phyloP scores from a whole-genome alignment of 2,888 invertebrate species.

The Erpobdella octoculata region DNA sequence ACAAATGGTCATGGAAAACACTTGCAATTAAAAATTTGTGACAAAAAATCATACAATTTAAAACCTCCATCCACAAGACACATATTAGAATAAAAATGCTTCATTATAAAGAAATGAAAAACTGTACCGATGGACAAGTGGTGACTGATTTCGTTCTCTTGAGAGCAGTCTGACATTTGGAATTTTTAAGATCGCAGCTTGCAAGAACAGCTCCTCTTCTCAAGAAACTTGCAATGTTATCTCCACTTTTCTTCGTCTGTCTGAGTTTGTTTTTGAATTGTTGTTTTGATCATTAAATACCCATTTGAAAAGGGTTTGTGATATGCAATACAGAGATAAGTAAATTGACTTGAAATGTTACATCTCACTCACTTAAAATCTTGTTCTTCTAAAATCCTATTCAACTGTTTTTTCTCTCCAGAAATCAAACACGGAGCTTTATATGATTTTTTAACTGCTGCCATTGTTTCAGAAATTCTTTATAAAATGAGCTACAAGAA shows the following conservation, averaged over 20 bases:
- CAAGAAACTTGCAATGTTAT: slow-evolving; percentile 14
- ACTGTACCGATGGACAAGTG: background rate
- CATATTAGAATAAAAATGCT: background rate
- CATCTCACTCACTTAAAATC: slow-evolving; percentile 5
- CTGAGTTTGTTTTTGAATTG: background rate
- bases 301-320: too few relatives aligned
- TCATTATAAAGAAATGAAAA: background rate
- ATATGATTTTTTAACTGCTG: background rate
- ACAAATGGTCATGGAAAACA: too few relatives aligned
- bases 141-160: background rate
- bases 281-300: too few relatives aligned
- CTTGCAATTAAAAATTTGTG: too few relatives aligned
- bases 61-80: too few relatives aligned
- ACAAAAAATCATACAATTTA: too few relatives aligned
- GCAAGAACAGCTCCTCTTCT: slow-evolving; percentile 9
- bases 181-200: background rate
- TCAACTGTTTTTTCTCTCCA: slow-evolving; percentile 10
- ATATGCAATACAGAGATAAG: too few relatives aligned
- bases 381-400: slow-evolving; percentile 17
- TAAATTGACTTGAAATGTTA: too few relatives aligned
- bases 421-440: background rate
- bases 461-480: slow-evolving; percentile 4
- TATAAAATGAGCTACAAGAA: too few relatives aligned
- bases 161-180: background rate
- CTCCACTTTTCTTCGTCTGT: slow-evolving; percentile 1